Evolutionary conservation across 1,140 invertebrate genomes (phyloP), one percentile per base, ranked within the genome.

Genomic region (Drosophila seguyi): DNA sequence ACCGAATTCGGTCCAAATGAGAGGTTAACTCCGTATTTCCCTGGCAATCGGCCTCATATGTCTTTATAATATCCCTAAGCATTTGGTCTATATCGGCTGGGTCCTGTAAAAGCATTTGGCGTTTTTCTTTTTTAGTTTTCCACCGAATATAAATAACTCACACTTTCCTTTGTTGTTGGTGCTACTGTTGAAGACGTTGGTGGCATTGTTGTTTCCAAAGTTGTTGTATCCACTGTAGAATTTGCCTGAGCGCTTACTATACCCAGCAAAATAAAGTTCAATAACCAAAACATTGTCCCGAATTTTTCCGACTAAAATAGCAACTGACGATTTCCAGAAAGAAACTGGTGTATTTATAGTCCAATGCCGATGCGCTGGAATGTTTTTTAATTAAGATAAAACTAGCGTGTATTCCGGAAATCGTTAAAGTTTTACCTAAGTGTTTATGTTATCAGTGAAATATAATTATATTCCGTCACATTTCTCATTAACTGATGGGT

Each of bases 351-450:
- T n/a, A 25, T 36, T 55, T 55, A 55, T 55, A 55, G 20, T 0
- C 14, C 20, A 6, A 10, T 14, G 25, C 14, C 20, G 18, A 6
- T 4, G 14, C 20, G 1, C n/a, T 55, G 52, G 52, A 38, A 55
- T 55, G 31, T 55, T 2, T 6, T 25, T 55, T 38, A 38, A 55
- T 55, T 55, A 55, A 38, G 52, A 55, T 55, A 38, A 38, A 25
- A 8, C 52, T 25, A 10, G 25, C 52, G 7, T 55, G 8, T 25
- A 55, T 55, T 22, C 13, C 34, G 50, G 34, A 53, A 22, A 36
- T 22, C 5, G 31, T 22, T 36, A 11, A 22, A 16, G 4, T 2
- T 38, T 6, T 8, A 36, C 31, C 0, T 34, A 14, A 34, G 14
- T 20, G 11, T 11, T 52, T 8, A 20, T 14, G 29, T 52, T 34